Base-by-base conservation (phyloP, 2,113 vertebrate species). In the Balaenoptera acutorostrata region DNA sequence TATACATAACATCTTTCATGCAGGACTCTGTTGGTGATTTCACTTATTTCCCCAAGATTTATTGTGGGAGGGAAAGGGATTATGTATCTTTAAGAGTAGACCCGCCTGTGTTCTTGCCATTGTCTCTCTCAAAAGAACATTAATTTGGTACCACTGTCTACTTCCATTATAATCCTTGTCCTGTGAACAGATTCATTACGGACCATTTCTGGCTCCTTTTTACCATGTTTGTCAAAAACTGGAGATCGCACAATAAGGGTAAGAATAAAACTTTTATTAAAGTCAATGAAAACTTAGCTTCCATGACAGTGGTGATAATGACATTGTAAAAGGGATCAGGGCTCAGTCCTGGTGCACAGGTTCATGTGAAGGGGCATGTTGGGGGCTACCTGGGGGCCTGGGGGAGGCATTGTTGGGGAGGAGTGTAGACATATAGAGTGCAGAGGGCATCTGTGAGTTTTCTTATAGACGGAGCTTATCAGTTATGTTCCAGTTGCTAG, bases 121-220 rank as follows among this genome's bases (percentile, higher is more conserved):
- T 7, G 1, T 63, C 84, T 21, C 0, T 95, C 41, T 49, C 64
- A 94, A 57, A 71, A 6, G 2, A 77, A 93, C 18, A 71, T 88
- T 96, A 64, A 97, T 94, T 90, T 89, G 84, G 29, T 96, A 57
- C 12, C 71, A 82, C 44, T 90, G 15, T 88, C 14, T 93, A 31
- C 63, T 95, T 39, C n/a, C 77, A 74, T 90, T 74, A 46, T 46
- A 90, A n/a, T 6, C 64, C 59, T 93, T 97, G n/a, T 94, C 59
- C 91, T 49, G 52, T 92, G 78, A 97, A 91, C 8, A 93, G 15
- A 46, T 72, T 52, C 33, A 93, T 71, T 95, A 97, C 94, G 68
- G 8, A 33, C 49, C 80, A 36, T 66, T 92, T 97, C 97, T 81
- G 46, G 72, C 31, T 88, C 31, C 6, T 85, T 87, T 69, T 52